These are phyloP conservation scores for Nematolebias whitei DNA, from an alignment of 2,113 vertebrate species.

Conservation along the genomic window DNA sequence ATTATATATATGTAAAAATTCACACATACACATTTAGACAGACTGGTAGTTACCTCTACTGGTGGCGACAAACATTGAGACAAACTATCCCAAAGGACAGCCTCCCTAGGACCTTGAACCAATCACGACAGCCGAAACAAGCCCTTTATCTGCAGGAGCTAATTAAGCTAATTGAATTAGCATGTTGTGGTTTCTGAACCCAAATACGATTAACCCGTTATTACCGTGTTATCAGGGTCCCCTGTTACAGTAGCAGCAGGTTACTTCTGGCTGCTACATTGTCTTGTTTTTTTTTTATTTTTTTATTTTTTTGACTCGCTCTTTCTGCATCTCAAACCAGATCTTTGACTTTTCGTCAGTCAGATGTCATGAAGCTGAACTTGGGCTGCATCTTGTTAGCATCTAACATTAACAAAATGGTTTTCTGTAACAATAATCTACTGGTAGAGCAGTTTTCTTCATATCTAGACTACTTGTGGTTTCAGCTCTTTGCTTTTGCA, in stretches of 20 bases:
- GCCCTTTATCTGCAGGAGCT: constrained; percentile 79
- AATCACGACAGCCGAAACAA: constrained; percentile 73
- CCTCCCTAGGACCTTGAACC: constrained; percentile 71
- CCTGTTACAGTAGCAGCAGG: constrained; percentile 79
- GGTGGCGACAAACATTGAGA: constrained; percentile 36
- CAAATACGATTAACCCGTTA: constrained; percentile 80
- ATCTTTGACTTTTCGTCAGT: constrained; percentile 12
- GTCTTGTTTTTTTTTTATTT: constrained; percentile 33
- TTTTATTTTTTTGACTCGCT: not conserved
- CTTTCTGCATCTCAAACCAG: constrained; percentile 13
- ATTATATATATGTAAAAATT: constrained; percentile 5
- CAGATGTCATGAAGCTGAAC: not conserved
- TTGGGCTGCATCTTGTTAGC: not conserved
- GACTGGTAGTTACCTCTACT: constrained; percentile 51
- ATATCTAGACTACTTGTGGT: not conserved
- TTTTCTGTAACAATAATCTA: not conserved
- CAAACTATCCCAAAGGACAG: constrained; percentile 60
- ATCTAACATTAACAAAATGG: not conserved
- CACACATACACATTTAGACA: not conserved
- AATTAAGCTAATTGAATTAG: constrained; percentile 82
- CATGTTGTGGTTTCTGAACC: constrained; percentile 81
- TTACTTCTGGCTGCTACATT: constrained; percentile 73
- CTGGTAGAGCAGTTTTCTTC: not conserved
- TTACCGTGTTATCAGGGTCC: constrained; percentile 80
- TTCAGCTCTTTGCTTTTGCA: not conserved